phyloP scores from a whole-genome alignment of 2,113 vertebrate species.

The Melierax canorus region DNA sequence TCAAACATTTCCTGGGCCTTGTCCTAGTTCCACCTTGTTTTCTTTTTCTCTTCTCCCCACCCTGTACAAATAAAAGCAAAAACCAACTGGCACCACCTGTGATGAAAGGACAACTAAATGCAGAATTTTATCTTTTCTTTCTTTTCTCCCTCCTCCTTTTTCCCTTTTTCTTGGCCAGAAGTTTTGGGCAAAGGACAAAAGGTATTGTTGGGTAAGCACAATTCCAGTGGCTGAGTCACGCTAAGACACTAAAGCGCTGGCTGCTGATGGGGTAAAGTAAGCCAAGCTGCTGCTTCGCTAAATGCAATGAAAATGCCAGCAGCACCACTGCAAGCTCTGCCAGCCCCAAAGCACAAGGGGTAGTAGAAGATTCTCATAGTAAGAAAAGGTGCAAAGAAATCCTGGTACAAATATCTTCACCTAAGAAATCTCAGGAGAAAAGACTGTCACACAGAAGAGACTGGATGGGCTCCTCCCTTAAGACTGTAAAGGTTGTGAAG shows the following conservation, averaged over 20 bases:
- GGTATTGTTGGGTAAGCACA: conserved; percentile 72
- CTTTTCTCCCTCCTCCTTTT: conserved; percentile 60
- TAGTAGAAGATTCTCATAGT: neutral
- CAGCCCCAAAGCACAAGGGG: neutral
- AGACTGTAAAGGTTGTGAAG: neutral
- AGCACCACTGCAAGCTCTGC: neutral
- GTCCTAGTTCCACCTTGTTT: conserved; percentile 78
- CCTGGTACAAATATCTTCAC: neutral
- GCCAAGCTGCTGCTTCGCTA: conserved; percentile 35
- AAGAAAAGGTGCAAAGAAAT: neutral
- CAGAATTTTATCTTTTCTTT: conserved; percentile 74
- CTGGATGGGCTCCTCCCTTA: neutral
- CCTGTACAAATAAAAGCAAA: conserved; percentile 81
- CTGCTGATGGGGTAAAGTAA: conserved; percentile 50
- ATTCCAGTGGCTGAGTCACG: conserved; percentile 71
- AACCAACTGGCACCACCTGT: conserved; percentile 70
- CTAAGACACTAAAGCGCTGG: conserved; percentile 56
- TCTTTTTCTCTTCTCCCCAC: conserved; percentile 76
- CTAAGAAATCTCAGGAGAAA: neutral
- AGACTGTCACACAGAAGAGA: neutral
- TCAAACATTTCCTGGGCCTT: conserved; percentile 73
- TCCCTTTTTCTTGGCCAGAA: conserved; percentile 60
- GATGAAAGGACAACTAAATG: conserved; percentile 75
- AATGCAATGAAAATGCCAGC: neutral
- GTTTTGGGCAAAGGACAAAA: conserved; percentile 79